phyloP scores from a whole-genome alignment of 2,113 vertebrate species.

The Gadus macrocephalus region DNA sequence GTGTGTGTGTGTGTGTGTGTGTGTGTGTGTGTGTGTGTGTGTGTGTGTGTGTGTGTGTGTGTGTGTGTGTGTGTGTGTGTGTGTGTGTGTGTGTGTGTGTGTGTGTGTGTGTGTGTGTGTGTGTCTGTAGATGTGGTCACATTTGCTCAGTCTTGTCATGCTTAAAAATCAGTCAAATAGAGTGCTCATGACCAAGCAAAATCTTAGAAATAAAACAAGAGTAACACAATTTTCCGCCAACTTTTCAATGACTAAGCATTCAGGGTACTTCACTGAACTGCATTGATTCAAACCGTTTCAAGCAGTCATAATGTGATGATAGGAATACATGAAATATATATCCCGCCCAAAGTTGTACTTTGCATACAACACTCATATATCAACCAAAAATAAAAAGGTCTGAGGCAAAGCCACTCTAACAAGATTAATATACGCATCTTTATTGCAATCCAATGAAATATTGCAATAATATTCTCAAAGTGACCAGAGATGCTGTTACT shows the following conservation, averaged over 20 bases:
- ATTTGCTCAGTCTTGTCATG: constrained; percentile 3
- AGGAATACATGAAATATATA: no score
- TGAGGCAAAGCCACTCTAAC: no score
- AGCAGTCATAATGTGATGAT: no score
- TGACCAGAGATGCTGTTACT: no score
- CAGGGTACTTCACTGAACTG: constrained; percentile 18
- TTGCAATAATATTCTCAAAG: no score
- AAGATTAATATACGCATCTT: no score
- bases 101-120: constrained; percentile 15
- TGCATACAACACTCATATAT: no score
- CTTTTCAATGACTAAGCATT: background rate
- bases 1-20: constrained; percentile 7
- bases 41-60: constrained; percentile 10
- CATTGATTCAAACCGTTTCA: no score
- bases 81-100: background rate
- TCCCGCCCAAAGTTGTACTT: no score
- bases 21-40: constrained; percentile 9
- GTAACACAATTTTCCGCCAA: no score
- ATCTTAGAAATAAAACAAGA: constrained; percentile 6
- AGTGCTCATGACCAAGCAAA: constrained; percentile 24
- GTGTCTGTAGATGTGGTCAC: background rate
- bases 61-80: constrained; percentile 7
- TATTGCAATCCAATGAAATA: no score
- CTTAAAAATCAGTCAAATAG: constrained; percentile 14
- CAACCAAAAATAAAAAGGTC: no score